These are phyloP conservation scores for Halocynthia aurantium DNA, from an alignment of 23 tunicate genomes.

Conservation along the genomic window DNA sequence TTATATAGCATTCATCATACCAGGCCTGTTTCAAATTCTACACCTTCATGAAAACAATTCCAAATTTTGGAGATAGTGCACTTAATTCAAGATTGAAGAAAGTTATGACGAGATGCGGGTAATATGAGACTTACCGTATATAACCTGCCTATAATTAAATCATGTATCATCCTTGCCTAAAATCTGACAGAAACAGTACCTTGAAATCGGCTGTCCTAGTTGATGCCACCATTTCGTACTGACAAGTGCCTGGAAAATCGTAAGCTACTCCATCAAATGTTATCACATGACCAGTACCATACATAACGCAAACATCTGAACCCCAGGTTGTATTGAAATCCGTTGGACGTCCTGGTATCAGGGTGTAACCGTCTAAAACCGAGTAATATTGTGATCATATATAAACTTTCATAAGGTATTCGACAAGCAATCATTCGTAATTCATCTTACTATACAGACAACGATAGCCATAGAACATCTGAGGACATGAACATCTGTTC, in stretches of 20 bases:
- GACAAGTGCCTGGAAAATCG: conserved; percentile 59
- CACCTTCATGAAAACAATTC: too few relatives aligned
- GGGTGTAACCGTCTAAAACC: neutral
- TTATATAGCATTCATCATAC: too few relatives aligned
- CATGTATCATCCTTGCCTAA: too few relatives aligned
- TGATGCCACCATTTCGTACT: conserved; percentile 59
- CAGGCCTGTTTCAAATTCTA: too few relatives aligned
- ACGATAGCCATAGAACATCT: conserved; percentile 14
- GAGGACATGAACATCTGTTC: conserved; percentile 8
- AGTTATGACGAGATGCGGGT: too few relatives aligned
- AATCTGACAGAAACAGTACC: neutral
- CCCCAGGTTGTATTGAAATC: conserved; percentile 1
- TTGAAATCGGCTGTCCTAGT: conserved; percentile 32
- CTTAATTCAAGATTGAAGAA: too few relatives aligned
- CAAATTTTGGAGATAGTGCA: too few relatives aligned
- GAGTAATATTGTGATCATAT: too few relatives aligned
- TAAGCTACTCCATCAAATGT: conserved; percentile 49
- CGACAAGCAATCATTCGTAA: neutral
- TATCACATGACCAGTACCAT: conserved; percentile 55
- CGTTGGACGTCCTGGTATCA: neutral
- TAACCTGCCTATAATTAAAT: too few relatives aligned
- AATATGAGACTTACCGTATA: neutral
- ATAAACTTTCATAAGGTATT: too few relatives aligned
- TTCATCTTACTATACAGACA: conserved; percentile 19
- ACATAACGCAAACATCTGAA: conserved; percentile 32